Evolutionary conservation across 2,888 invertebrate species (phyloP).

Genomic region (Heliconius aoede): DNA sequence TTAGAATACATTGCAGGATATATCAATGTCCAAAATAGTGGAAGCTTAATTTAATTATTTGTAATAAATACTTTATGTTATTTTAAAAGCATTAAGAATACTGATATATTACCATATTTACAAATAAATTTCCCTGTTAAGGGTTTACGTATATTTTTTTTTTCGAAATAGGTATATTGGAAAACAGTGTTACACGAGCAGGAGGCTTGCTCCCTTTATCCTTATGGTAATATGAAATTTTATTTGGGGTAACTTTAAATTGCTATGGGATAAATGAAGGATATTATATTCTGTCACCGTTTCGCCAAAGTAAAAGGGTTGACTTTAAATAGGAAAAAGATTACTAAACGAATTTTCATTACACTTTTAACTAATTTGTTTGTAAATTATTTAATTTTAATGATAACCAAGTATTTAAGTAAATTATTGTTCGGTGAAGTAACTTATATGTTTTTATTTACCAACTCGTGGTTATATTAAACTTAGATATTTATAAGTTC

Average conservation of each 20-base stretch:
- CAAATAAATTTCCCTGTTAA: background rate
- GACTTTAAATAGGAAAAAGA: conserved; percentile 1
- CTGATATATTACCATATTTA: background rate
- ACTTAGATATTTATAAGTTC: no score
- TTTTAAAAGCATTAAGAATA: background rate
- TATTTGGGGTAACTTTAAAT: conserved; percentile 29
- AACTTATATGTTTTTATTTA: background rate
- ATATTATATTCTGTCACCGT: conserved; percentile 22
- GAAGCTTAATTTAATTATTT: background rate
- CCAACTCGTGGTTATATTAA: no score
- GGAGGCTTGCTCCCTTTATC: conserved; percentile 2
- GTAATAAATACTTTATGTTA: background rate
- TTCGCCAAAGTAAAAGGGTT: conserved; percentile 14
- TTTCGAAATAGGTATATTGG: background rate
- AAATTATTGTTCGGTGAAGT: no score
- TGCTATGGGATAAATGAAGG: conserved; percentile 27
- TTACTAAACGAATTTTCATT: background rate
- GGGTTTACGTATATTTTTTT: background rate
- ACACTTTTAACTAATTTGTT: conserved; percentile 12
- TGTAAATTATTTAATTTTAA: background rate
- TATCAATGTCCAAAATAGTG: background rate
- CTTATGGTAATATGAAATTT: conserved; percentile 25
- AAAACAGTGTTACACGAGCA: conserved; percentile 16
- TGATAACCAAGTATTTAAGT: background rate
- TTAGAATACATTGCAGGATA: no score